phyloP scores from a whole-genome alignment of 37 sponge, comb jelly and placozoan species.

The Oopsacas minuta region DNA sequence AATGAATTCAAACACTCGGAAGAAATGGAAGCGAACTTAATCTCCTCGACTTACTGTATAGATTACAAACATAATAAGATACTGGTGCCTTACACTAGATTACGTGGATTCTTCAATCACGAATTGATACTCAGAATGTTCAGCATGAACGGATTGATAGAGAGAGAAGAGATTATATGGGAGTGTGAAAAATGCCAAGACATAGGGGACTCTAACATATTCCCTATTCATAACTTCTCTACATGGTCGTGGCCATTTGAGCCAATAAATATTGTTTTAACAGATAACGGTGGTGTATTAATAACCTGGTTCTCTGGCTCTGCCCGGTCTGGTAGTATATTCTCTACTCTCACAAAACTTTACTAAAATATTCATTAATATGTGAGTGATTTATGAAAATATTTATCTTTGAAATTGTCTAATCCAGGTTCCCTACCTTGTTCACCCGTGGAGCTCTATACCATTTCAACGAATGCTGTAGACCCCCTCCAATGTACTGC shows the following conservation, averaged over 20 bases:
- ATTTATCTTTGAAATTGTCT: too few species aligned
- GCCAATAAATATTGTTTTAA: not conserved
- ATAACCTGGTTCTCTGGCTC: not conserved
- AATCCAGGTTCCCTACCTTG: too few species aligned
- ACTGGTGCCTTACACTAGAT: not conserved
- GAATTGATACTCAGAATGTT: not conserved
- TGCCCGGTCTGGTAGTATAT: not conserved
- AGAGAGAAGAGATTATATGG: not conserved
- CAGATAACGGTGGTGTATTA: not conserved
- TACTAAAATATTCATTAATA: not conserved
- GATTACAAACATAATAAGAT: not conserved
- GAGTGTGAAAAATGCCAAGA: not conserved
- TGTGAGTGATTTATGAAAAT: too few species aligned
- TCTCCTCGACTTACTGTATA: not conserved
- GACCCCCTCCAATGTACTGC: too few species aligned
- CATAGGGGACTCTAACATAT: not conserved
- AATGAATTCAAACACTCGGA: not conserved
- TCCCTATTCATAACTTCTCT: not conserved
- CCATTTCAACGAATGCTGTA: too few species aligned
- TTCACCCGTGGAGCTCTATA: too few species aligned
- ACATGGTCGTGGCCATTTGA: constrained; percentile 6
- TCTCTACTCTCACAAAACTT: not conserved
- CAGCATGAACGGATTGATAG: constrained; percentile 6
- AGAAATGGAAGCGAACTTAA: not conserved
- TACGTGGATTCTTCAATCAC: not conserved